Conservation (phyloP, 2,797 vertebrate species). For the Onychomys torridus region DNA sequence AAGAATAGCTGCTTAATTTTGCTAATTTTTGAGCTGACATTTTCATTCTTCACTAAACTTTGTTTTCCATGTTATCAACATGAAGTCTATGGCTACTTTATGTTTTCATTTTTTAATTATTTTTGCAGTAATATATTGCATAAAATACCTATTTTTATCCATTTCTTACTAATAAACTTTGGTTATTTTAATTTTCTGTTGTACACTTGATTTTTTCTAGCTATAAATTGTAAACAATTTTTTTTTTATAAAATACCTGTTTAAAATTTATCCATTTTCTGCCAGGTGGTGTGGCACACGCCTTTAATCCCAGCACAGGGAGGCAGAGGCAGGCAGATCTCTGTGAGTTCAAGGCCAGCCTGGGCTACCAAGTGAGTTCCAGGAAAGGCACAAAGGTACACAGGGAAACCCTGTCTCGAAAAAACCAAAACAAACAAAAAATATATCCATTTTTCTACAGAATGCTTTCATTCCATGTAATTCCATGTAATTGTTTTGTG, state of each 20-base stretch:
- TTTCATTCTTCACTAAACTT: not conserved
- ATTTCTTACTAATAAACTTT: not conserved
- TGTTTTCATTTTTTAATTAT: not conserved
- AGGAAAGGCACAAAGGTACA: too few relatives aligned
- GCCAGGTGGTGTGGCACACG: too few relatives aligned
- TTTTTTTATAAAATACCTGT: not conserved
- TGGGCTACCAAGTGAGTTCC: too few relatives aligned
- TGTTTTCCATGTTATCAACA: not conserved
- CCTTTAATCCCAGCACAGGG: too few relatives aligned
- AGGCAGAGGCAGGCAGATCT: too few relatives aligned
- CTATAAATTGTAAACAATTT: not conserved
- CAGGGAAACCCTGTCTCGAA: too few relatives aligned
- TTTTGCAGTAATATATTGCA: not conserved
- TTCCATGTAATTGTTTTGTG: too few relatives aligned
- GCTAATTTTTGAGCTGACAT: not conserved
- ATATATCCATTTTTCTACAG: not conserved
- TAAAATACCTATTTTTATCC: not conserved
- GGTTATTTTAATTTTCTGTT: not conserved
- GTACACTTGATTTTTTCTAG: not conserved
- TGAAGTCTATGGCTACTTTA: not conserved
- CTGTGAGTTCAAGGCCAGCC: too few relatives aligned
- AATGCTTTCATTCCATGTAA: too few relatives aligned
- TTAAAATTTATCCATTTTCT: not conserved
- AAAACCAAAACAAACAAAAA: too few relatives aligned
- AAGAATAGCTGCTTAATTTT: not conserved